phyloP scores from a whole-genome alignment of 2,113 vertebrate species.

The Willisornis vidua region DNA sequence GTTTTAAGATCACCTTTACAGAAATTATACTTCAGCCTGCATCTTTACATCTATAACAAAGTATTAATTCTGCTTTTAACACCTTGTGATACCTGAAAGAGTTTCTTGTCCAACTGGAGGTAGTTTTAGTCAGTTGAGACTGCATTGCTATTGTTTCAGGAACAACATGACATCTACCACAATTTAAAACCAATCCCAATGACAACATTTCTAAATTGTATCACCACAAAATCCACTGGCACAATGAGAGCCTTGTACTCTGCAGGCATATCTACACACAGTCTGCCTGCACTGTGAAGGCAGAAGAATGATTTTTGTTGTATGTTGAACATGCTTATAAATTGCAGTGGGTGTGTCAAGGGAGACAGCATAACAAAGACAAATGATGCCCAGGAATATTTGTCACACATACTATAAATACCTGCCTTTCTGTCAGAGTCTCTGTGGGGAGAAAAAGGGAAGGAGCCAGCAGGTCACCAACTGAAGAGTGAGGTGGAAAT shows the following conservation, averaged over 20 bases:
- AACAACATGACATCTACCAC: neutral
- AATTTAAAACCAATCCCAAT: neutral
- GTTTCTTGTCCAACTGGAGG: neutral
- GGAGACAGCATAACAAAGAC: neutral
- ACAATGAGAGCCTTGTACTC: neutral
- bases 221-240: neutral
- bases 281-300: neutral
- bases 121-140: neutral
- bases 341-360: neutral
- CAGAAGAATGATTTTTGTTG: neutral
- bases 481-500: neutral
- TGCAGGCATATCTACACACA: neutral
- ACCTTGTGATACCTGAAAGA: neutral
- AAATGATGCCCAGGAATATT: neutral
- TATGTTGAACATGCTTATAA: neutral
- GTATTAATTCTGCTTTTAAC: neutral
- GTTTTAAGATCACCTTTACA: neutral
- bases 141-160: neutral
- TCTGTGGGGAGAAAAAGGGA: neutral
- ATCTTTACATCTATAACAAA: neutral
- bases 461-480: neutral
- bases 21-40: neutral
- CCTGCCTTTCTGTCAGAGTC: neutral
- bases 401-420: neutral
- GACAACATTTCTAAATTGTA: neutral